Evolutionary conservation across 2,888 invertebrate genomes (phyloP).

Genomic region (Euplagia quadripunctaria): DNA sequence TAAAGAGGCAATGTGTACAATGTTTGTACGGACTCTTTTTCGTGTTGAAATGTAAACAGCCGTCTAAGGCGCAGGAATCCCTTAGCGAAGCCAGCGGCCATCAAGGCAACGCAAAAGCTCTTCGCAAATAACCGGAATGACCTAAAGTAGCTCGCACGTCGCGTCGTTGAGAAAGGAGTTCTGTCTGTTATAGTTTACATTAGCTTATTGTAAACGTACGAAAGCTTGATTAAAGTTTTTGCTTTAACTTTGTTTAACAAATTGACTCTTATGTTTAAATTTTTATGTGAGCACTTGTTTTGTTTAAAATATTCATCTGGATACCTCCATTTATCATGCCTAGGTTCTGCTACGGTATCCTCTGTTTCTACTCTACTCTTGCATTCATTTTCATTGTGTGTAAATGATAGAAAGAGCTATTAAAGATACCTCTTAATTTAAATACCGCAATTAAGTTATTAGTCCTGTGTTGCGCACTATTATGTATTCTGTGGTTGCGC

Average conservation of each 20-base stretch:
- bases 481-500: no score
- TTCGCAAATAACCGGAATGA: slow-evolving; percentile 68
- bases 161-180: slow-evolving; percentile 37
- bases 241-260: background rate
- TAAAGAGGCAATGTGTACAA: slow-evolving; percentile 34
- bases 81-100: slow-evolving; percentile 63
- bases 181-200: slow-evolving; percentile 26
- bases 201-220: background rate
- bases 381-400: no score
- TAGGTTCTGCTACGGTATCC: no score
- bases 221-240: background rate
- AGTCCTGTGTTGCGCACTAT: no score
- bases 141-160: slow-evolving; percentile 45
- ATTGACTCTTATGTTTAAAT: background rate
- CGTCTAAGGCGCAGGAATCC: slow-evolving; percentile 55
- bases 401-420: no score
- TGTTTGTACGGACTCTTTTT: slow-evolving; percentile 46
- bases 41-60: slow-evolving; percentile 49
- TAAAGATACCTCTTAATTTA: no score
- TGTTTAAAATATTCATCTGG: no score
- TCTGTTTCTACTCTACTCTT: no score
- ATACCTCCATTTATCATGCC: no score
- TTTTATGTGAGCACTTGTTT: no score
- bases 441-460: no score
- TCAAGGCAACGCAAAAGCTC: slow-evolving; percentile 65